phyloP scores from a whole-genome alignment of 2,113 vertebrate genomes.

The Oncorhynchus keta region DNA sequence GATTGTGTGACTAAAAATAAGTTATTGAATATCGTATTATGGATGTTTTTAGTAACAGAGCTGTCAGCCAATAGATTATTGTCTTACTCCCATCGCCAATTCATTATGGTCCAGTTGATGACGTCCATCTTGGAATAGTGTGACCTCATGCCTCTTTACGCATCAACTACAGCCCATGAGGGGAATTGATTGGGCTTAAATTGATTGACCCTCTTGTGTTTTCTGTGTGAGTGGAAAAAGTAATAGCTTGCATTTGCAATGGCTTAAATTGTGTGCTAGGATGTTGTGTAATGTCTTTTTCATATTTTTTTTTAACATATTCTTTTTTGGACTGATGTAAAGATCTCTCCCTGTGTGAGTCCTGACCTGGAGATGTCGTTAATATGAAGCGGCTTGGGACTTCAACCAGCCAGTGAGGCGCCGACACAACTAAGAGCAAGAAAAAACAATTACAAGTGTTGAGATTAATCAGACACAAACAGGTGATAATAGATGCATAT shows the following conservation, averaged over 20 bases:
- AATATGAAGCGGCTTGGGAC: background rate
- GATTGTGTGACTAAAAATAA: background rate
- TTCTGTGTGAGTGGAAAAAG: slow-evolving; percentile 8
- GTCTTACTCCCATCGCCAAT: background rate
- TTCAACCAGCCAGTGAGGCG: no score
- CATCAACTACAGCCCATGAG: slow-evolving; percentile 23
- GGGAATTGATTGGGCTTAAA: slow-evolving; percentile 30
- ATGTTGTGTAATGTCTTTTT: background rate
- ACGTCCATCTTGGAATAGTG: background rate
- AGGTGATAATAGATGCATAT: background rate
- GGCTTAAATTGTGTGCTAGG: background rate
- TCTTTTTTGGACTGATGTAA: background rate
- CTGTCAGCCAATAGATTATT: background rate
- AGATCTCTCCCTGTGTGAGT: background rate
- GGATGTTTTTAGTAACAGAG: background rate
- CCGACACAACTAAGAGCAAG: no score
- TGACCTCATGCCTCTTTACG: slow-evolving; percentile 24
- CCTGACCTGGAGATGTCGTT: background rate
- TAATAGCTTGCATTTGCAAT: background rate
- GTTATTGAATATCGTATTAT: background rate
- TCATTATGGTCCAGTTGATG: background rate
- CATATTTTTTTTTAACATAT: background rate
- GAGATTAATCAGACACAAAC: background rate
- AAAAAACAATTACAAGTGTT: background rate
- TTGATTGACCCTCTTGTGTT: slow-evolving; percentile 24